Percentiles rank a stretch among this genome's conserved stretches.
These are phyloP conservation scores for Rhynchopsitta pachyrhyncha DNA, from an alignment of 2,113 vertebrate species.

Conservation along the genomic window DNA sequence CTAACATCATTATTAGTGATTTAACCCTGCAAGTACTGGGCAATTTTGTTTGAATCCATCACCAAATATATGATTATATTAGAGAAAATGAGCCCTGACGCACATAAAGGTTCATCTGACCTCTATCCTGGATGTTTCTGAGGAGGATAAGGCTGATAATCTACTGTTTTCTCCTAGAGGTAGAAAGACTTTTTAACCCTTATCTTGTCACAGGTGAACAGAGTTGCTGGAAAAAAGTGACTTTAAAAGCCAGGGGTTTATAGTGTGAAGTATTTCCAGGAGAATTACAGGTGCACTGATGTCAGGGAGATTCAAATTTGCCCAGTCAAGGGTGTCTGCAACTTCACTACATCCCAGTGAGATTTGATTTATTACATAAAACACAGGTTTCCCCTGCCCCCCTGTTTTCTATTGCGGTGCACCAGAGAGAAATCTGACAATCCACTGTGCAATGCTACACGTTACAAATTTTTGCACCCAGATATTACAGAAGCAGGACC, in stretches of 20 bases:
- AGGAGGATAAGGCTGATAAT: background rate
- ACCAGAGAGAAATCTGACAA: background rate
- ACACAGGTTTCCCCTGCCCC: background rate
- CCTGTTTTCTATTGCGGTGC: background rate
- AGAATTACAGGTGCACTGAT: background rate
- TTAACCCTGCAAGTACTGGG: constrained; percentile 56
- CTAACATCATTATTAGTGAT: constrained; percentile 61
- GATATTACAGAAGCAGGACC: background rate
- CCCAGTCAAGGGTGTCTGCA: background rate
- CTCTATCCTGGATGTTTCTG: background rate
- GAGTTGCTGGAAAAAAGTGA: background rate
- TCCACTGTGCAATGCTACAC: fast-evolving
- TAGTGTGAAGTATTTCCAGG: background rate
- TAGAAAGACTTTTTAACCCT: constrained; percentile 15
- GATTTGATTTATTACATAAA: background rate
- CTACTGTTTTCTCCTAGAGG: background rate
- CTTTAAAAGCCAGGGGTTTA: background rate
- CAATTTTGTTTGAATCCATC: constrained; percentile 42
- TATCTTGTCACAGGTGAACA: background rate
- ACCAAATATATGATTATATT: constrained; percentile 9
- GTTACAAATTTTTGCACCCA: background rate
- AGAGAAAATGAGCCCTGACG: constrained; percentile 33
- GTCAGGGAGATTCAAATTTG: background rate
- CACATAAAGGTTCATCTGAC: background rate
- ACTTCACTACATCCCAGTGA: background rate